Conservation (phyloP, 2,113 vertebrate genomes). For the Oceanites oceanicus region DNA sequence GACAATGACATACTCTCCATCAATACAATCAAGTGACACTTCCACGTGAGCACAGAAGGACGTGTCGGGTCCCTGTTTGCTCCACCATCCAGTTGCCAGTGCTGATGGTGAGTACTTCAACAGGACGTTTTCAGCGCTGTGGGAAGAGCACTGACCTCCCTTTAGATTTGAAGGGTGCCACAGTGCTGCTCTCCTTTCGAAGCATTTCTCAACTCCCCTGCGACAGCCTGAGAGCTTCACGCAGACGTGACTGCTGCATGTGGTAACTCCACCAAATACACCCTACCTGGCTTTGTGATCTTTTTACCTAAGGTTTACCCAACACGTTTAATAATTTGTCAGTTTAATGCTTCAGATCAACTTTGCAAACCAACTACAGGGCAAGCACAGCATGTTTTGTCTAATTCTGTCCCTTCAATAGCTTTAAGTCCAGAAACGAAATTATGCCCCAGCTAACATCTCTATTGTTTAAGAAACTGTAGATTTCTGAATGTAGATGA, state of each 20-base stretch:
- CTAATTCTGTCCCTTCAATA: not conserved
- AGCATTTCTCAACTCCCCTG: not conserved
- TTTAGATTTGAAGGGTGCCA: not conserved
- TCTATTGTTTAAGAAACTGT: not conserved
- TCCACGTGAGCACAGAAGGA: not conserved
- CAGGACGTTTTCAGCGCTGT: not conserved
- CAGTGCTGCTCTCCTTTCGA: not conserved
- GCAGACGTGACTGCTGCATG: not conserved
- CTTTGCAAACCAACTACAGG: not conserved
- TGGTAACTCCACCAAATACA: not conserved
- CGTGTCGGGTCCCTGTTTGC: rapidly evolving
- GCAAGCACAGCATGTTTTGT: not conserved
- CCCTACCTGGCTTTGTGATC: not conserved
- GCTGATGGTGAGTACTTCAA: not conserved
- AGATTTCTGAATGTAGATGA: not conserved
- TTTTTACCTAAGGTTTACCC: not conserved
- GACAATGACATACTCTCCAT: no score
- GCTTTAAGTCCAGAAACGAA: not conserved
- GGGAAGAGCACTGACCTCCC: not conserved
- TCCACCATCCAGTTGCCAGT: not conserved
- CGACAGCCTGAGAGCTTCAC: not conserved
- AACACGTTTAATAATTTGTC: not conserved
- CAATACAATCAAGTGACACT: not conserved
- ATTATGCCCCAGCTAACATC: not conserved
- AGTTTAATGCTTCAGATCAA: not conserved